Conservation (phyloP, 2,797 vertebrate genomes). For the Molossus alvarezi region DNA sequence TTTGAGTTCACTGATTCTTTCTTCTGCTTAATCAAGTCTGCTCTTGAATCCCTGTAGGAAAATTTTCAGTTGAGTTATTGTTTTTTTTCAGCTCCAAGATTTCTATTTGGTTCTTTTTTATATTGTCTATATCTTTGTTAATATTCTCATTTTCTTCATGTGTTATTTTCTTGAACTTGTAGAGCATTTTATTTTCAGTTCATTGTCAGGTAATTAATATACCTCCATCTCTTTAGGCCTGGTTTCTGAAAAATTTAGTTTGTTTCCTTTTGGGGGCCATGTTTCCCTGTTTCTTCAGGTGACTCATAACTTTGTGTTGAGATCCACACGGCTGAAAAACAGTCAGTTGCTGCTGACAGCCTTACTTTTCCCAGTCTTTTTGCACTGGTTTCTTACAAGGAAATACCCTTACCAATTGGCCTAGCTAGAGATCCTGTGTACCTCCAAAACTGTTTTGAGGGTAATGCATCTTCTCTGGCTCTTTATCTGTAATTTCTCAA, state of each 20-base stretch:
- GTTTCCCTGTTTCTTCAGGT: not conserved
- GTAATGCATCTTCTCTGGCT: not conserved
- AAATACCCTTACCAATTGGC: not conserved
- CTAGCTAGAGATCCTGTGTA: not conserved
- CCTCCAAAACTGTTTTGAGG: not conserved
- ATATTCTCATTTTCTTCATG: not conserved
- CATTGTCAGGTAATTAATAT: not conserved
- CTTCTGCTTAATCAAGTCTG: constrained; percentile 25
- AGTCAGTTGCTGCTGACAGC: too few relatives aligned
- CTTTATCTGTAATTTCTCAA: not conserved
- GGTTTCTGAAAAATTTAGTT: not conserved
- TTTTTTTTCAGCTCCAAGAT: not conserved
- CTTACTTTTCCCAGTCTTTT: not conserved
- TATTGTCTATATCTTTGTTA: not conserved
- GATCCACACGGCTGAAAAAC: not conserved
- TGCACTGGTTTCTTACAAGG: not conserved
- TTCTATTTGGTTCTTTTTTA: not conserved
- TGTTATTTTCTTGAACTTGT: not conserved
- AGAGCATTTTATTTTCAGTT: not conserved
- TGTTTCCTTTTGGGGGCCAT: too few relatives aligned
- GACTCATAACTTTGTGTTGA: not conserved
- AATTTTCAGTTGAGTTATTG: not conserved
- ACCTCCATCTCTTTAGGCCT: not conserved
- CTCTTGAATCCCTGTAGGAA: not conserved
- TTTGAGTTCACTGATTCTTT: not conserved